A percentile compares a stretch with the other conserved stretches of the same genome.
Conservation (phyloP, 1,140 invertebrate genomes). For the Globodera ellingtonae region DNA sequence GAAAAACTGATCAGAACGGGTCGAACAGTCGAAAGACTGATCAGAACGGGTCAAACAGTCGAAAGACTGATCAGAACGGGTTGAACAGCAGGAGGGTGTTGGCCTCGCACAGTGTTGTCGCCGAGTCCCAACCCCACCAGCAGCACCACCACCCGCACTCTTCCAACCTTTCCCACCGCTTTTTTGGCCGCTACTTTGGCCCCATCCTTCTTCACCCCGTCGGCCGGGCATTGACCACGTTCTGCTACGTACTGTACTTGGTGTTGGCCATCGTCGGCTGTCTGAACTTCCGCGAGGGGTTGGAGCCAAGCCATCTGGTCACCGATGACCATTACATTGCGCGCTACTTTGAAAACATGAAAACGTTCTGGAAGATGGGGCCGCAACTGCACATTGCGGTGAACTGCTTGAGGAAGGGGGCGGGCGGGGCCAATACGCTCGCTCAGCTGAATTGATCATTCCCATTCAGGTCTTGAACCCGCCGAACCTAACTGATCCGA, state of each 20-base stretch:
- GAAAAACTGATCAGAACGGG: background rate
- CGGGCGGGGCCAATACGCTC: no score
- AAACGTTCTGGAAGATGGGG: constrained; percentile 61
- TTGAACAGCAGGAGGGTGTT: background rate
- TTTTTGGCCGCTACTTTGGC: constrained; percentile 79
- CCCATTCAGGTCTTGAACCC: constrained; percentile 42
- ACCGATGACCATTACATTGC: constrained; percentile 64
- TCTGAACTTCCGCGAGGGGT: constrained; percentile 76
- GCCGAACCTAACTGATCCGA: constrained; percentile 59
- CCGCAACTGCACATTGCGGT: constrained; percentile 65
- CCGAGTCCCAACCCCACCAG: background rate
- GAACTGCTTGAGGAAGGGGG: background rate
- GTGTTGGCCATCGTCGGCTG: constrained; percentile 83
- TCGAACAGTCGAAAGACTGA: background rate
- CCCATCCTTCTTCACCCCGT: constrained; percentile 77
- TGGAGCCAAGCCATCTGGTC: constrained; percentile 63
- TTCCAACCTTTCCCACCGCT: constrained; percentile 68
- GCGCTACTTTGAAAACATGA: constrained; percentile 60
- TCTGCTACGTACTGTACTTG: constrained; percentile 80
- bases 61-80: background rate
- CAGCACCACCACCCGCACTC: constrained; percentile 14
- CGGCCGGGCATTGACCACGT: constrained; percentile 77
- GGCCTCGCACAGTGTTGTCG: background rate
- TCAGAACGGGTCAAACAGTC: constrained; percentile 3
- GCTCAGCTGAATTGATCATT: background rate